phyloP scores from a whole-genome alignment of 2,113 vertebrate species.

The Albula glossodonta region DNA sequence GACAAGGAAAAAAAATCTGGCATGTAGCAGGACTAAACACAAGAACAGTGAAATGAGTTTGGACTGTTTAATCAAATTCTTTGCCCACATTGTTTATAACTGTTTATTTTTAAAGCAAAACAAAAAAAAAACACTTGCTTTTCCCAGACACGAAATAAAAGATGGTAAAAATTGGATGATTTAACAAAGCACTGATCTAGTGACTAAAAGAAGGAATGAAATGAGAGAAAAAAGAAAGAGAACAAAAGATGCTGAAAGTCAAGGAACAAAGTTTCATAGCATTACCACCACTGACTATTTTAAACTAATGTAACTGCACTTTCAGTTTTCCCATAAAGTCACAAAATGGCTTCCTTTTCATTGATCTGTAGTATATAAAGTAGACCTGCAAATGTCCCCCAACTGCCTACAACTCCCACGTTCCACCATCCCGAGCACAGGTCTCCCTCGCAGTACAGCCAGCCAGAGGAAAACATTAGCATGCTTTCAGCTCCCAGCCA shows the following conservation, averaged over 20 bases:
- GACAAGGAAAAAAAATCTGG: background rate
- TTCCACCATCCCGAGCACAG: background rate
- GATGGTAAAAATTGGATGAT: too few relatives aligned
- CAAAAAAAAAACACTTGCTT: too few relatives aligned
- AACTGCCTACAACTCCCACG: background rate
- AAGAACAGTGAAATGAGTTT: background rate
- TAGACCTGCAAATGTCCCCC: too few relatives aligned
- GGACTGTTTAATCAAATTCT: background rate
- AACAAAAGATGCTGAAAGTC: too few relatives aligned
- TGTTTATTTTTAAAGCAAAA: background rate
- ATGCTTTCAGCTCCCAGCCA: background rate
- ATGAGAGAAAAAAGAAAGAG: background rate
- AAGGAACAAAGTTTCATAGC: too few relatives aligned
- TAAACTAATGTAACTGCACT: background rate
- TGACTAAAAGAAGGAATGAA: background rate
- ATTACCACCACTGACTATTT: background rate
- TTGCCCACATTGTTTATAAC: background rate
- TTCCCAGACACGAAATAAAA: too few relatives aligned
- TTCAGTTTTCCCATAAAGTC: background rate
- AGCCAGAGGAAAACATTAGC: background rate
- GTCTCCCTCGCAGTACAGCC: background rate
- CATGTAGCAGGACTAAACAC: background rate
- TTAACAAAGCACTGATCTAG: too few relatives aligned
- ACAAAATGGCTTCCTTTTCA: background rate
- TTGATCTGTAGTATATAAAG: background rate